Evolutionary conservation across 2,797 vertebrate genomes (phyloP), one percentile per base, ranked within the genome.

Genomic region (Myioborus melanocephalus): DNA sequence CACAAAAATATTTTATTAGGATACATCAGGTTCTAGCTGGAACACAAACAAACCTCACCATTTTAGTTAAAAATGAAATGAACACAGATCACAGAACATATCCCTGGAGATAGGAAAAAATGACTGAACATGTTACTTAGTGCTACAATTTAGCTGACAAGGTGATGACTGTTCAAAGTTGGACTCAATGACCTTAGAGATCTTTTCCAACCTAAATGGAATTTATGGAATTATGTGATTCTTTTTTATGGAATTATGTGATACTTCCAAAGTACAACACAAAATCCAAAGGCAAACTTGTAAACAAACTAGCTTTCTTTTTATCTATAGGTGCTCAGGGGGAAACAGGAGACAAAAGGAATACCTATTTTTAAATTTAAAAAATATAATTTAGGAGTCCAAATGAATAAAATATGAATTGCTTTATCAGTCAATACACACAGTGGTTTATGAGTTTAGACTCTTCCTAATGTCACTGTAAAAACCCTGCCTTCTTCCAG

Each of bases 261-360:
- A 11, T 44, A 57, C 28, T 76, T 70, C n/a, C 14, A 46, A 69
- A 18, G 14, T 34, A 57, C 26, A 28, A 50, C 11, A 66, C 3
- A 57, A 47, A 66, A 64, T 68, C 6, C 32, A 77, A 85, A 73
- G 41, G 23, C 22, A 93, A 90, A 18, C 2, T 27, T 77, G 10
- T 9, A 73, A 35, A 23, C 22, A 93, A 90, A 18, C 2, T 27
- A 72, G 10, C 9, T 70, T 71, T 22, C 1, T 9, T 10, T 22
- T 35, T 35, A 44, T 30, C 20, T 70, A 24, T n/a, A 5, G 6
- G 5, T 0, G 0, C 26, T 19, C 1, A 9, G 7, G 2, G 8
- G 4, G 27, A n/a, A 28, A 77, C 4, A 46, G 10, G 12, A 64
- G 8, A 34, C 0, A 0, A 70, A 5, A 71, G 21, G 7, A 86